A percentile compares a stretch with the other conserved stretches of the same genome.
Evolutionary conservation across 2,113 vertebrate genomes (phyloP).

Genomic region (Riparia riparia): DNA sequence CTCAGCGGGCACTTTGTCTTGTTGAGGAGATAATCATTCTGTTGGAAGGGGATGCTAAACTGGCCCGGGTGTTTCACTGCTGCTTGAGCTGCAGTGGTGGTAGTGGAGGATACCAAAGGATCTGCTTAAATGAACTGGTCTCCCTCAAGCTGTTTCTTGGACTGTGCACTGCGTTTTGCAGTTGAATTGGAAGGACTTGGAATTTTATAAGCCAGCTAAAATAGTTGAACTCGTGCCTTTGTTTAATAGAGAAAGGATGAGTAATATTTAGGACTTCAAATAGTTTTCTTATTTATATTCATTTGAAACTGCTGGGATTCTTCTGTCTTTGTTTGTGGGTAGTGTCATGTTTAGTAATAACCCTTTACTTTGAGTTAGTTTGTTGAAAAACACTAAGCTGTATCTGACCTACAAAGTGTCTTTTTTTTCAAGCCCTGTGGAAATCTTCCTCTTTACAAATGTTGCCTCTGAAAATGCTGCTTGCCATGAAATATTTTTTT

Average conservation of each 20-base stretch:
- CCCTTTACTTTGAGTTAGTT: background rate
- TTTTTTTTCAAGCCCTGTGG: background rate
- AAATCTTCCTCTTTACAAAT: background rate
- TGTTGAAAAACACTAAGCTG: background rate
- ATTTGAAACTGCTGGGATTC: background rate
- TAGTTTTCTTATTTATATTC: background rate
- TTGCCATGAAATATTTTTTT: background rate
- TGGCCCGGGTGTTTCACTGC: background rate
- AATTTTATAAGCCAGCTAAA: constrained; percentile 23
- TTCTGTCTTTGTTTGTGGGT: background rate
- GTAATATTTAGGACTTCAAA: constrained; percentile 12
- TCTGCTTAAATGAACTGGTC: background rate
- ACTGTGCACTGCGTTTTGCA: background rate
- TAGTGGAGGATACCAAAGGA: background rate
- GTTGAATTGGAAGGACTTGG: background rate
- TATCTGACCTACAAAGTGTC: background rate
- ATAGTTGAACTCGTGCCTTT: constrained; percentile 33
- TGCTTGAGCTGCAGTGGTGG: background rate
- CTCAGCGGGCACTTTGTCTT: background rate
- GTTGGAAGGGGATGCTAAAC: background rate
- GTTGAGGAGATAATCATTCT: background rate
- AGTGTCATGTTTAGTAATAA: background rate
- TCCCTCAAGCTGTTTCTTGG: background rate
- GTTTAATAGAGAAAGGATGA: background rate
- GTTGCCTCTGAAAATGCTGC: background rate